phyloP scores from a whole-genome alignment of 2,113 vertebrate species.

The Campylomormyrus numenius region DNA sequence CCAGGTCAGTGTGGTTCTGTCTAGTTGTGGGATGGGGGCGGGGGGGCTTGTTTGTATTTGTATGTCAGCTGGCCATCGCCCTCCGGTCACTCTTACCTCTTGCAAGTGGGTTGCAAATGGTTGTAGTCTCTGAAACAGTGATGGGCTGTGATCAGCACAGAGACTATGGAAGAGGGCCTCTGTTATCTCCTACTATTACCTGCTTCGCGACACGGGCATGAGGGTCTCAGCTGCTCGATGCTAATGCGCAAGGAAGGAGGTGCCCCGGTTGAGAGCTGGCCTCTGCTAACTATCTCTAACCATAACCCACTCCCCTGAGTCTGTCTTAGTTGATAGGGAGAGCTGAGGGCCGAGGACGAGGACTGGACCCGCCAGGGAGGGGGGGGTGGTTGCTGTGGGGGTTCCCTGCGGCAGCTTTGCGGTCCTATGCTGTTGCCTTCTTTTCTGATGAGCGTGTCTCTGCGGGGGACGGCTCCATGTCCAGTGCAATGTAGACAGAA shows the following conservation, averaged over 20 bases:
- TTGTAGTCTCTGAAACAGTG: neutral
- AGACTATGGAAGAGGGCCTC: neutral
- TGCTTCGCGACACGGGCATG: neutral
- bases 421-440: neutral
- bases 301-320: neutral
- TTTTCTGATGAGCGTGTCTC: neutral
- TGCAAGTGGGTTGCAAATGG: neutral
- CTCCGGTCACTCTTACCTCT: neutral
- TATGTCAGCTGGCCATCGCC: neutral
- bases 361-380: neutral
- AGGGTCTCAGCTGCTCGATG: neutral
- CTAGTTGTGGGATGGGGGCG: neutral
- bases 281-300: neutral
- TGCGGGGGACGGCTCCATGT: neutral
- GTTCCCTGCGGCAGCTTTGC: neutral
- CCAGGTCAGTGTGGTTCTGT: constrained; percentile 66
- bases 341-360: neutral
- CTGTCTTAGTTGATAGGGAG: neutral
- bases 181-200: neutral
- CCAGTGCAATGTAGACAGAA: neutral
- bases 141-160: neutral
- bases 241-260: neutral
- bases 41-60: neutral
- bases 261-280: neutral
- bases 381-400: neutral